A percentile compares a stretch with the other conserved stretches of the same genome.
phyloP scores from a whole-genome alignment of 1,140 invertebrate genomes.

The Lasioglossum albipes region DNA sequence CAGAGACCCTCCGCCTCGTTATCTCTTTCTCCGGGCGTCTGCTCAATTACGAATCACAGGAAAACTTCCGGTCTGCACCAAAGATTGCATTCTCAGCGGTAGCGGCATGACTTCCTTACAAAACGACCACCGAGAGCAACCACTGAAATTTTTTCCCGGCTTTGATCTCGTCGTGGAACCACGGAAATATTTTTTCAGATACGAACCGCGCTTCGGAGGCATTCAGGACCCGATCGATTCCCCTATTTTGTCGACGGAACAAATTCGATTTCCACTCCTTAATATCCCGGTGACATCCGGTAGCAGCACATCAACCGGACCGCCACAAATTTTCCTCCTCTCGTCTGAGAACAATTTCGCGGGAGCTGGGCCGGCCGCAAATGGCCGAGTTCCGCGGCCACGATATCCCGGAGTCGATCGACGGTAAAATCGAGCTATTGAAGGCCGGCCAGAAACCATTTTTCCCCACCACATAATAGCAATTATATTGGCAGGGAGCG shows the following conservation, averaged over 20 bases:
- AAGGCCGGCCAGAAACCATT: slow-evolving; percentile 15
- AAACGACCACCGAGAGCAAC: not conserved
- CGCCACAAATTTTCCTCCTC: slow-evolving; percentile 5
- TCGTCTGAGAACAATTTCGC: not conserved
- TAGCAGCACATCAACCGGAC: not conserved
- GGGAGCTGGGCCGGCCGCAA: not conserved
- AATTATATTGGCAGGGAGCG: slow-evolving; percentile 35
- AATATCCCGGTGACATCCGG: not conserved
- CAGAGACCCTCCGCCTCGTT: not conserved
- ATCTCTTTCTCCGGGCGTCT: not conserved
- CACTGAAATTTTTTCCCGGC: not conserved
- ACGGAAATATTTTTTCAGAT: too few species aligned
- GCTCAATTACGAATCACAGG: slow-evolving; percentile 5
- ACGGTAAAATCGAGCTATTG: slow-evolving; percentile 39
- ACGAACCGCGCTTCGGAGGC: too few species aligned
- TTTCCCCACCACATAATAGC: slow-evolving; percentile 41
- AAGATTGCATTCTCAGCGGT: not conserved
- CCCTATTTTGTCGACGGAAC: not conserved
- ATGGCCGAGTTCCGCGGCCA: slow-evolving; percentile 3
- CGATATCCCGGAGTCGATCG: slow-evolving; percentile 25
- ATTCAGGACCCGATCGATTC: not conserved
- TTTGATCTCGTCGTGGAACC: too few species aligned
- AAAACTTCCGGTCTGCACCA: not conserved
- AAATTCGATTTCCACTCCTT: not conserved
- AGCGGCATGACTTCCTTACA: not conserved